Conservation (phyloP, 2,113 vertebrate genomes). For the Chamaetylas fuelleborni region DNA sequence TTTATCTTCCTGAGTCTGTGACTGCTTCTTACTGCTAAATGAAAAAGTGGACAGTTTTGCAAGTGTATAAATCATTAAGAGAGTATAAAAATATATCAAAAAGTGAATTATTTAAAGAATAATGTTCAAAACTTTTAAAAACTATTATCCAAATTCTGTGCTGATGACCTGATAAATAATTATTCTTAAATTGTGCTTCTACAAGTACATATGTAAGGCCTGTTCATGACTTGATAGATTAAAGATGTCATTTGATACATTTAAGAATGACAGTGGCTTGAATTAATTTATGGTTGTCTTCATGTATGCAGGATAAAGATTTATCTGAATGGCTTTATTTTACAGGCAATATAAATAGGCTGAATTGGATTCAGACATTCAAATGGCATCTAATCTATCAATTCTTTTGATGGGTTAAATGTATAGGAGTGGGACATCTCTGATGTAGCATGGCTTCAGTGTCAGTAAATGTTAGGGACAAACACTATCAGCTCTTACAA, state of each 20-base stretch:
- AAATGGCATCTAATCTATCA: not conserved
- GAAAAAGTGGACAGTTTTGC: not conserved
- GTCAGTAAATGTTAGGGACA: not conserved
- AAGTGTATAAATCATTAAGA: not conserved
- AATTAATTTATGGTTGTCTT: not conserved
- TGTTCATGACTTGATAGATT: not conserved
- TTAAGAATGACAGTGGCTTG: not conserved
- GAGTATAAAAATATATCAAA: not conserved
- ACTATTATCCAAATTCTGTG: not conserved
- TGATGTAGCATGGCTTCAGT: not conserved
- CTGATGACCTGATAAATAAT: not conserved
- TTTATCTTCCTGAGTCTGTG: not conserved
- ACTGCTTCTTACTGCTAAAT: not conserved
- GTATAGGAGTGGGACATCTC: not conserved
- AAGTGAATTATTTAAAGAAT: not conserved
- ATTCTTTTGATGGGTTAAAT: not conserved
- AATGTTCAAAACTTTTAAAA: not conserved
- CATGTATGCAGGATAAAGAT: not conserved
- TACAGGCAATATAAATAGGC: not conserved
- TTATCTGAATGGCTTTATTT: conserved; percentile 2
- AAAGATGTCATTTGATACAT: not conserved
- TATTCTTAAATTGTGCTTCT: not conserved
- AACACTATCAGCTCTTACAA: not conserved
- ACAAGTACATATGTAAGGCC: not conserved
- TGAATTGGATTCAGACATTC: not conserved